Evolutionary conservation across 2,797 vertebrate species (phyloP).

Genomic region (Aratinga solstitialis): DNA sequence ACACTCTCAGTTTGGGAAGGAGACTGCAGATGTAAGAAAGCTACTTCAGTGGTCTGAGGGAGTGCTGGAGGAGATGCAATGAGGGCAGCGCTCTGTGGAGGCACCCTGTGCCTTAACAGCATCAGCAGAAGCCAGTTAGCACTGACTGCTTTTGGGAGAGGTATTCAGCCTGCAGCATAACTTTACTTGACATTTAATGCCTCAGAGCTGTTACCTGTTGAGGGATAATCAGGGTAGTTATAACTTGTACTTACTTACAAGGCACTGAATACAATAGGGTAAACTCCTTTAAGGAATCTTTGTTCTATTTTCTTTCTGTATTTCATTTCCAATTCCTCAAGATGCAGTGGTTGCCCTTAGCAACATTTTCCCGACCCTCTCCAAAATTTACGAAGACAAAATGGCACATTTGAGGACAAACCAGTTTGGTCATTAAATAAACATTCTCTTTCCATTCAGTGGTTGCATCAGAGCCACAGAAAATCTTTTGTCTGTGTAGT

Average conservation of each 20-base stretch:
- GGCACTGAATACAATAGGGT: background rate
- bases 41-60: background rate
- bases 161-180: background rate
- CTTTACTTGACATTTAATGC: background rate
- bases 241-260: background rate
- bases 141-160: background rate
- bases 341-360: conserved; percentile 35
- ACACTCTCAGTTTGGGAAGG: background rate
- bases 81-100: background rate
- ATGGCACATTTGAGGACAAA: conserved; percentile 1
- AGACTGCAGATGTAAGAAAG: background rate
- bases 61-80: background rate
- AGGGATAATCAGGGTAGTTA: background rate
- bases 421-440: background rate
- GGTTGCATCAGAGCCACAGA: background rate
- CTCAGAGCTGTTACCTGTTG: background rate
- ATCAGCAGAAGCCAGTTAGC: background rate
- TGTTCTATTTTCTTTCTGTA: conserved; percentile 10
- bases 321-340: background rate
- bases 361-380: background rate
- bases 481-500: background rate
- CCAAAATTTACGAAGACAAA: conserved; percentile 17
- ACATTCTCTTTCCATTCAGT: background rate
- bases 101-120: background rate
- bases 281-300: background rate